A percentile compares a stretch with the other conserved stretches of the same genome.
phyloP scores from a whole-genome alignment of 1,140 invertebrate species.

The Heterodera schachtii region DNA sequence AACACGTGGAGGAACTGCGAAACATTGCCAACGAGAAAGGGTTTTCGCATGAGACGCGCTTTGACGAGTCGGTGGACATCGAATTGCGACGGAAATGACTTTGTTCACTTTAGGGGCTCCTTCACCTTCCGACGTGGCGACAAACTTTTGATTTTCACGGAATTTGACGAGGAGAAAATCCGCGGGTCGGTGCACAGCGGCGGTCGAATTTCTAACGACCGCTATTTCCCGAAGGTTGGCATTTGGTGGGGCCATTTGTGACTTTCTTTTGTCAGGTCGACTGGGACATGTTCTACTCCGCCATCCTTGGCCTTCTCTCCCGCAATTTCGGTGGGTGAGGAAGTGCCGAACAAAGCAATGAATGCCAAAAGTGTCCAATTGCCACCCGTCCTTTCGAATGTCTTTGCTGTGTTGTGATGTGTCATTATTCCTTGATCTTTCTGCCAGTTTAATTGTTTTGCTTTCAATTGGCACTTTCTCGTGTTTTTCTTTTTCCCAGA shows the following conservation, averaged over 20 bases:
- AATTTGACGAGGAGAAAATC: conserved; percentile 21
- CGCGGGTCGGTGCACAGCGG: conserved; percentile 5
- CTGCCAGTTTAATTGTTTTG: neutral
- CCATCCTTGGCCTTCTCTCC: conserved; percentile 12
- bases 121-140: conserved; percentile 22
- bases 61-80: conserved; percentile 2
- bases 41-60: conserved; percentile 22
- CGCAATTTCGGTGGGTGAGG: conserved; percentile 18
- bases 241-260: neutral
- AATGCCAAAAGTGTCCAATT: neutral
- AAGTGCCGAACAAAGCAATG: neutral
- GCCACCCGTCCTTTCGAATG: too few relatives aligned
- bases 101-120: conserved; percentile 17
- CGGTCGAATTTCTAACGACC: conserved; percentile 6
- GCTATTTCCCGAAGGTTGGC: conserved; percentile 13
- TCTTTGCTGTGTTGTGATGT: neutral
- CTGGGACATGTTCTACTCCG: conserved; percentile 10
- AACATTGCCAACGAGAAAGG: conserved; percentile 15
- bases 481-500: neutral
- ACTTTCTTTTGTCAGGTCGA: neutral
- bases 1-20: conserved; percentile 16
- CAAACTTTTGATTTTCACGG: conserved; percentile 19
- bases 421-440: neutral
- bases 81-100: too few relatives aligned
- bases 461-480: neutral